These are phyloP conservation scores for Myodes glareolus DNA, from an alignment of 2,113 vertebrate genomes.

Conservation along the genomic window DNA sequence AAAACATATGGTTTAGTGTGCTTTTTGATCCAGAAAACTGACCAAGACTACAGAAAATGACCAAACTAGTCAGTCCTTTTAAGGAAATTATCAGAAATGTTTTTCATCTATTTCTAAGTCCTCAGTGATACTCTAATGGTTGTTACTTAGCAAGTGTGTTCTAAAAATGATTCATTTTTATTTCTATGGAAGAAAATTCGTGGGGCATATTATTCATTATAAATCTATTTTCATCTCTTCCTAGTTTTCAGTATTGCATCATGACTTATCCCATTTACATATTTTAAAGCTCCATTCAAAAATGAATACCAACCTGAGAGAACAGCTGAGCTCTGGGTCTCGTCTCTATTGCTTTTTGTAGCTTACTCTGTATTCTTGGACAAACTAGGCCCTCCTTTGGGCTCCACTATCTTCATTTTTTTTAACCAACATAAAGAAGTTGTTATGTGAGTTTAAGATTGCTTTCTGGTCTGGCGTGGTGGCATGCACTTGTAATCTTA, in stretches of 20 bases:
- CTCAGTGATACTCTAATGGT: not conserved
- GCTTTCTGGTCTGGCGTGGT: not conserved
- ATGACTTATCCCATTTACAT: not conserved
- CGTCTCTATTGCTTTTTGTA: not conserved
- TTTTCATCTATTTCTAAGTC: not conserved
- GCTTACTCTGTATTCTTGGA: not conserved
- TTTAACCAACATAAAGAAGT: conserved; percentile 17
- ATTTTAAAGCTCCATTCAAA: not conserved
- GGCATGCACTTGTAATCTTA: not conserved
- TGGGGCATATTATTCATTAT: not conserved
- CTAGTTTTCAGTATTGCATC: not conserved
- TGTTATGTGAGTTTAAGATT: not conserved
- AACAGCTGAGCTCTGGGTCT: not conserved
- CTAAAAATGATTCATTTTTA: conserved; percentile 22
- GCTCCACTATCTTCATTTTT: not conserved
- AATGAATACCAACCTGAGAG: not conserved
- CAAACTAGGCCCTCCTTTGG: not conserved
- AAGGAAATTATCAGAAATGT: not conserved
- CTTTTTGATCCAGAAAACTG: conserved; percentile 17
- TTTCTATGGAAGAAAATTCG: not conserved
- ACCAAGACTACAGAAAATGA: not conserved
- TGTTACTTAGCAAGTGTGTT: conserved; percentile 26
- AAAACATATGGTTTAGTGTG: conserved; percentile 6
- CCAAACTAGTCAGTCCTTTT: not conserved
- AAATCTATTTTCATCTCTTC: not conserved